Percentiles rank a stretch among this genome's conserved stretches.
These are phyloP conservation scores for Sebastes itinus DNA, from an alignment of 2,797 vertebrate species.

Conservation along the genomic window DNA sequence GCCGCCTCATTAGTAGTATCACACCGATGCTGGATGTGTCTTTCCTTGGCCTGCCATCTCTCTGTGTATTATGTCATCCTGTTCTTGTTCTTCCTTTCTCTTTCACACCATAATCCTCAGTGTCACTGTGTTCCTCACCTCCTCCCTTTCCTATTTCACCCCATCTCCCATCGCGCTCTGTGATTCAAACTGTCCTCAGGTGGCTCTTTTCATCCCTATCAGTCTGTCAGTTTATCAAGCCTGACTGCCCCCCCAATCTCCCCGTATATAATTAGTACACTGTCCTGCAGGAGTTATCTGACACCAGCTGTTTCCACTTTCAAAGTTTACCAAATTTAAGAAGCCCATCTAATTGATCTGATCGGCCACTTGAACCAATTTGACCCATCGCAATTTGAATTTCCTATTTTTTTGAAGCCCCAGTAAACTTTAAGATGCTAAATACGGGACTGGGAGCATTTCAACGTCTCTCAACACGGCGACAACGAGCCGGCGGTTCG, in stretches of 20 bases:
- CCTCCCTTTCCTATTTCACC: background rate
- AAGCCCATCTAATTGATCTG: background rate
- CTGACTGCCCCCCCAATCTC: conserved; percentile 6
- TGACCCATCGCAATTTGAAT: background rate
- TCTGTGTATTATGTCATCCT: conserved; percentile 22
- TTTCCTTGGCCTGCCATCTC: conserved; percentile 24
- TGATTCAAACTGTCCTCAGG: conserved; percentile 47
- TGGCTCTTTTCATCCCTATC: conserved; percentile 49
- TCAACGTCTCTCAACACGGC: too few species aligned
- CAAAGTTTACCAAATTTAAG: conserved; percentile 2
- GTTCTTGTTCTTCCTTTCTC: conserved; percentile 11
- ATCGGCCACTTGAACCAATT: background rate
- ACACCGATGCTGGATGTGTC: conserved; percentile 12
- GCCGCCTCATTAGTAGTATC: conserved; percentile 41
- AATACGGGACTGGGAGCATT: too few species aligned
- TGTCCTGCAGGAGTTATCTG: conserved; percentile 23
- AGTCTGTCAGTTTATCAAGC: conserved; percentile 47
- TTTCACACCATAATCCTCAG: background rate
- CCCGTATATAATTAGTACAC: conserved; percentile 41
- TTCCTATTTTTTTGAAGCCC: background rate
- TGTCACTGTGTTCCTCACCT: background rate
- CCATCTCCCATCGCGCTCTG: conserved; percentile 14
- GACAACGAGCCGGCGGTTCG: too few species aligned
- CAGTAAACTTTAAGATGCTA: too few species aligned
- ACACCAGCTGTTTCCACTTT: conserved; percentile 17